Conservation (phyloP, 2,113 vertebrate species). For the Erpornis zantholeuca region DNA sequence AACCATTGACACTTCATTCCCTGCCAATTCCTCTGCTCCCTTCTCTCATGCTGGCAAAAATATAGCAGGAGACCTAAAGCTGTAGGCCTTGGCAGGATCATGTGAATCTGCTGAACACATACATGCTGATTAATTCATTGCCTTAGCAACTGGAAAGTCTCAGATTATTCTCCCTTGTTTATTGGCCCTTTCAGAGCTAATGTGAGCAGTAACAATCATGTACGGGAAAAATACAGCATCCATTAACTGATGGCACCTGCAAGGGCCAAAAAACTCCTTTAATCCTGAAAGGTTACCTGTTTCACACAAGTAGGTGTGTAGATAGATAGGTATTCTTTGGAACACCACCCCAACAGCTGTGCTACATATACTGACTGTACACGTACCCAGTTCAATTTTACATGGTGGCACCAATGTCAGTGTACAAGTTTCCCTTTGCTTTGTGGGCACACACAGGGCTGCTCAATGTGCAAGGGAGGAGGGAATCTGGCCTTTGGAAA, state of each 20-base stretch:
- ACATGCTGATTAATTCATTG: constrained; percentile 36
- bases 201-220: background rate
- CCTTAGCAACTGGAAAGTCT: constrained; percentile 45
- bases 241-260: background rate
- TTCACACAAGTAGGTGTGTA: background rate
- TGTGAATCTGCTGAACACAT: background rate
- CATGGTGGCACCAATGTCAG: background rate
- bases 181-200: background rate
- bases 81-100: background rate
- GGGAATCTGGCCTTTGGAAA: background rate
- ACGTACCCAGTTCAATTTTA: background rate
- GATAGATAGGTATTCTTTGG: background rate
- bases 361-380: background rate
- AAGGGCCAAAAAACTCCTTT: background rate
- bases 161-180: background rate
- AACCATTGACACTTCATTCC: constrained; percentile 39
- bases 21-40: constrained; percentile 16
- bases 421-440: background rate
- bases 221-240: background rate
- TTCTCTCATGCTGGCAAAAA: constrained; percentile 21
- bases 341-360: background rate
- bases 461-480: background rate
- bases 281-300: background rate
- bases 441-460: background rate
- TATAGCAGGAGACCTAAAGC: constrained; percentile 19